Evolutionary conservation across 2,797 vertebrate species (phyloP).

Genomic region (Linurgus olivaceus): DNA sequence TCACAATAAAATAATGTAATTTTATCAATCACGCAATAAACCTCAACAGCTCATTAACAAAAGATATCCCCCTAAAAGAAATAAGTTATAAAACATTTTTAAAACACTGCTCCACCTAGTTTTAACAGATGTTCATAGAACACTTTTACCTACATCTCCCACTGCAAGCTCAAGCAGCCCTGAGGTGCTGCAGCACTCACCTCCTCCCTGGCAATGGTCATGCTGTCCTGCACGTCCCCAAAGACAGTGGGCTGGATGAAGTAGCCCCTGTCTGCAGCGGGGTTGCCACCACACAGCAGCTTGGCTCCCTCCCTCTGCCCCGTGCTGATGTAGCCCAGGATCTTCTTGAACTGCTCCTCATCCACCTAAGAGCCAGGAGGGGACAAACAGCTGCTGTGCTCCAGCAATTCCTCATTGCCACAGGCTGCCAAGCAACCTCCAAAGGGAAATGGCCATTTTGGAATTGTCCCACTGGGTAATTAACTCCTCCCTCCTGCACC

Average conservation of each 20-base stretch:
- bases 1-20: not conserved
- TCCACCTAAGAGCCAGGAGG: conserved; percentile 80
- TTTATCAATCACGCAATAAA: not conserved
- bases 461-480: not conserved
- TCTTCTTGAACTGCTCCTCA: conserved; percentile 91
- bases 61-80: not conserved
- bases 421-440: not conserved
- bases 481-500: not conserved
- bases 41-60: not conserved
- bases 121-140: not conserved
- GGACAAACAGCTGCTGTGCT: not conserved
- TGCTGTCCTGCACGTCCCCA: conserved; percentile 90
- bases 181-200: conserved; percentile 62
- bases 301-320: conserved; percentile 92
- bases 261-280: conserved; percentile 88
- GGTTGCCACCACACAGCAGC: conserved; percentile 89
- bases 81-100: not conserved
- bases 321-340: conserved; percentile 87
- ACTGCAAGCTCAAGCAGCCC: accelerated
- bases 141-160: accelerated
- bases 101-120: not conserved
- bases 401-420: not conserved
- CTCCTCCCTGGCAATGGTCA: conserved; percentile 95
- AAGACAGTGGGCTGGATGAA: conserved; percentile 97
- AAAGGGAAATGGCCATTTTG: not conserved